Conservation (phyloP, 1,140 invertebrate species). For the Anoplophora glabripennis region DNA sequence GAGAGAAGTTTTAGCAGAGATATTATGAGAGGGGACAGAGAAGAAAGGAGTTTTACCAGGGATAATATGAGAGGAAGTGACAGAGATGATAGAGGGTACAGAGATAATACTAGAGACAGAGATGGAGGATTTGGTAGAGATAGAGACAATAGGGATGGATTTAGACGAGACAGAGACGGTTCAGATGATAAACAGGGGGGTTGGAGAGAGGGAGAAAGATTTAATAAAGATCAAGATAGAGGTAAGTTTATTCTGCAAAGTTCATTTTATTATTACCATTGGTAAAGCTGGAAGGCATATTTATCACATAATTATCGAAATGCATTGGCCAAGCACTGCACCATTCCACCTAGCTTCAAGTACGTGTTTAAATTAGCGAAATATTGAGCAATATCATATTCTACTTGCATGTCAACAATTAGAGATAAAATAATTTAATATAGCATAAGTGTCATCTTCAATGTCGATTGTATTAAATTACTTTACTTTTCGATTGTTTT, state of each 20-base stretch:
- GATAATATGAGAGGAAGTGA: conserved; percentile 16
- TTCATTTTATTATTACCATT: no score
- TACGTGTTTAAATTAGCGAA: no score
- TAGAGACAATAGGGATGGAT: conserved; percentile 32
- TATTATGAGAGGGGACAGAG: conserved; percentile 16
- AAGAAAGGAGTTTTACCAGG: conserved; percentile 21
- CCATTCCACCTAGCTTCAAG: no score
- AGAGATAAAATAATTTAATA: no score
- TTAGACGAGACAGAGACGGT: conserved; percentile 38
- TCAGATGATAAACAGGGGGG: conserved; percentile 29
- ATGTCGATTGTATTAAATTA: no score
- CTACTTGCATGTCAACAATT: no score
- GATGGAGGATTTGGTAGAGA: conserved; percentile 32
- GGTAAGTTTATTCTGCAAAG: conserved; percentile 7
- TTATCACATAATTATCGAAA: no score
- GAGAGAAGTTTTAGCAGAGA: conserved; percentile 11
- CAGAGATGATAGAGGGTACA: conserved; percentile 8
- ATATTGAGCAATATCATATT: no score
- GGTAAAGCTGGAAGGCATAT: no score
- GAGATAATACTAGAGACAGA: conserved; percentile 25
- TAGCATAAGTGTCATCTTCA: no score
- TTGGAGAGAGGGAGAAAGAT: conserved; percentile 38
- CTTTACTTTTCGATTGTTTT: no score
- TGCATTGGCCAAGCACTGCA: no score
- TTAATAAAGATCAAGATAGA: conserved; percentile 24